These are phyloP conservation scores for Epizoanthus ramosus DNA, from an alignment of 92 coral and sea anemone species.

Conservation along the genomic window DNA sequence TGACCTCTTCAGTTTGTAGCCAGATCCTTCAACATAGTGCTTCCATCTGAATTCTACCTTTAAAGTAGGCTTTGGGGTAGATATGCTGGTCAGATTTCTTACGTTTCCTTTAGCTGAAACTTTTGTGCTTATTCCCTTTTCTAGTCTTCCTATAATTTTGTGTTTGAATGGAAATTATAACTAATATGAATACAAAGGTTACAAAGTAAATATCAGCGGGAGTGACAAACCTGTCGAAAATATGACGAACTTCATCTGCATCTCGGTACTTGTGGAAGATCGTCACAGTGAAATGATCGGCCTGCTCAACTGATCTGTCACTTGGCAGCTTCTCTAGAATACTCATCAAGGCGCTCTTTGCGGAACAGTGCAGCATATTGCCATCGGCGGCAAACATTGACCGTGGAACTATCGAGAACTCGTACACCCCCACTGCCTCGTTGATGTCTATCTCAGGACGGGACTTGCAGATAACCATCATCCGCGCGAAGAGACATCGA, in stretches of 20 bases:
- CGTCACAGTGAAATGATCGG: slow-evolving; percentile 47
- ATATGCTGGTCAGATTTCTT: neutral
- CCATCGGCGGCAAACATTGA: slow-evolving; percentile 54
- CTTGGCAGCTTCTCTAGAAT: slow-evolving; percentile 41
- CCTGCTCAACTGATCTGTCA: slow-evolving; percentile 49
- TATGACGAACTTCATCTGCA: slow-evolving; percentile 50
- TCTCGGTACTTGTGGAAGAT: slow-evolving; percentile 50
- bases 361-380: slow-evolving; percentile 39
- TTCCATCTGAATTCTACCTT: slow-evolving; percentile 58
- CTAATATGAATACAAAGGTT: neutral
- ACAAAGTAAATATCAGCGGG: slow-evolving; percentile 37
- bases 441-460: neutral
- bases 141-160: no score
- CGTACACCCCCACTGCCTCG: slow-evolving; percentile 35
- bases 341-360: slow-evolving; percentile 42
- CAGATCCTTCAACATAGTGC: slow-evolving; percentile 42
- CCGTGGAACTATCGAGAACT: slow-evolving; percentile 44
- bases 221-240: slow-evolving; percentile 61
- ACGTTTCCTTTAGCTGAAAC: neutral
- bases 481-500: slow-evolving; percentile 34
- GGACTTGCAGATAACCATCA: slow-evolving; percentile 47
- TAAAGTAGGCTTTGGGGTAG: slow-evolving; percentile 44
- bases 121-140: neutral
- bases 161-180: no score
- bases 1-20: slow-evolving; percentile 45